Evolutionary conservation across 2,888 invertebrate genomes (phyloP).

Genomic region (Phyto melanocephala): DNA sequence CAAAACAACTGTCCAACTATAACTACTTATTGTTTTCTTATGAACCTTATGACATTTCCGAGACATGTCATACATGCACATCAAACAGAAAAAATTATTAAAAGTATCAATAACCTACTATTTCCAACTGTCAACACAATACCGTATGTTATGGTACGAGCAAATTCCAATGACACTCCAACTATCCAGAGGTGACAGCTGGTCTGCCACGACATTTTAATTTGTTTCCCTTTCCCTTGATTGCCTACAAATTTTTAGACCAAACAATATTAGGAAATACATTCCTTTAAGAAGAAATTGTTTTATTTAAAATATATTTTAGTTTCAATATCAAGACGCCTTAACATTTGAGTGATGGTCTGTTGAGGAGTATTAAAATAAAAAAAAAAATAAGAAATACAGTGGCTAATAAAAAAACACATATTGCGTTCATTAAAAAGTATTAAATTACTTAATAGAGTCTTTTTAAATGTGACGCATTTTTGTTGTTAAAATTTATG

Average conservation of each 20-base stretch:
- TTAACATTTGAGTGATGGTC: conserved; percentile 52
- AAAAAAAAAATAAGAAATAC: conserved; percentile 30
- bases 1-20: conserved; percentile 40
- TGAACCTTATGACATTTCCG: conserved; percentile 65
- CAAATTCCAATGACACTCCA: conserved; percentile 52
- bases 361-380: conserved; percentile 3
- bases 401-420: conserved; percentile 54
- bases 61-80: conserved; percentile 52
- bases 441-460: conserved; percentile 72
- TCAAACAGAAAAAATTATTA: conserved; percentile 31
- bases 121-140: conserved; percentile 62
- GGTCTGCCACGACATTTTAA: conserved; percentile 66
- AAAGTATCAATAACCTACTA: conserved; percentile 74
- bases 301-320: conserved; percentile 17
- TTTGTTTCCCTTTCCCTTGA: background rate
- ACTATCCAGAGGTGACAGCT: conserved; percentile 71
- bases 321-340: conserved; percentile 9
- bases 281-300: background rate
- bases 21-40: conserved; percentile 14
- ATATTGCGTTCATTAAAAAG: conserved; percentile 44
- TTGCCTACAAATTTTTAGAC: background rate
- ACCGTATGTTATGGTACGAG: conserved; percentile 62
- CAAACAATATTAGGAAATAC: conserved; percentile 29
- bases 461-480: conserved; percentile 66
- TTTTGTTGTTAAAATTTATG: conserved; percentile 44